These are phyloP conservation scores for Copidosoma floridanum DNA, from an alignment of 1,140 invertebrate genomes.

Conservation along the genomic window DNA sequence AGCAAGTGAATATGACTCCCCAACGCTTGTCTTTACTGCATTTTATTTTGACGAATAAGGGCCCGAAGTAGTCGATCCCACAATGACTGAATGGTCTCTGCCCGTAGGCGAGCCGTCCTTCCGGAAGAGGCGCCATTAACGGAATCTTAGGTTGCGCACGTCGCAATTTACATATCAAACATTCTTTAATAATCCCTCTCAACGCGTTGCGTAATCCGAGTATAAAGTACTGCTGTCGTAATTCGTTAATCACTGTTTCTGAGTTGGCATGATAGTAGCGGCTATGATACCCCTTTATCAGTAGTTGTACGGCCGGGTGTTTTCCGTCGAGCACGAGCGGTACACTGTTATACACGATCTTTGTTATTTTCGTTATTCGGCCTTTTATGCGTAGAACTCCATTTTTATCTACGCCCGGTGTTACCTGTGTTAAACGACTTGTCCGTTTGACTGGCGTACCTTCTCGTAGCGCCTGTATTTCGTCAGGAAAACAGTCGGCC, in stretches of 20 bases:
- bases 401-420: no score
- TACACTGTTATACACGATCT: not conserved
- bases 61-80: constrained; percentile 16
- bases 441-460: no score
- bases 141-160: not conserved
- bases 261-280: not conserved
- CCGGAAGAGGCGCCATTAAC: not conserved
- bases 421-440: no score
- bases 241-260: constrained; percentile 24
- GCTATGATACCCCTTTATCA: not conserved
- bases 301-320: not conserved
- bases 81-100: constrained; percentile 1
- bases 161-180: not conserved
- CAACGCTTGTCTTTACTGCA: constrained; percentile 40
- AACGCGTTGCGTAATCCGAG: not conserved
- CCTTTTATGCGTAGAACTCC: no score
- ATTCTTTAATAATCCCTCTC: not conserved
- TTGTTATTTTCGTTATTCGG: not conserved
- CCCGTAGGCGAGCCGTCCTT: not conserved
- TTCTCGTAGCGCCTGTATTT: no score
- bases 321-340: not conserved
- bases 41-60: constrained; percentile 1
- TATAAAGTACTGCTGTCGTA: constrained; percentile 12
- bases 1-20: constrained; percentile 40
- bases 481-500: no score